phyloP scores from a whole-genome alignment of 2,888 invertebrate species.

The Vanessa cardui region DNA sequence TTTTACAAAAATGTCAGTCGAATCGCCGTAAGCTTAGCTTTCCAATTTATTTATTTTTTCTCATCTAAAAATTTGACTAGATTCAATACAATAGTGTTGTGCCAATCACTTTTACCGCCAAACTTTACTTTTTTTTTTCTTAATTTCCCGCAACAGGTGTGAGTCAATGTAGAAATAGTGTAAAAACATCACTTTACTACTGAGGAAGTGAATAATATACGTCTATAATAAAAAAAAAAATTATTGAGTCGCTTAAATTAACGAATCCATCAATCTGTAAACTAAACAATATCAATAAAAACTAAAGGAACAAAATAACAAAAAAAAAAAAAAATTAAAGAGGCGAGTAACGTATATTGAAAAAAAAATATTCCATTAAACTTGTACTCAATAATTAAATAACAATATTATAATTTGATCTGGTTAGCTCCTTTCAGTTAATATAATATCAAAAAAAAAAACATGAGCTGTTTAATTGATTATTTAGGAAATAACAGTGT shows the following conservation, averaged over 20 bases:
- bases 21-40: slow-evolving; percentile 70
- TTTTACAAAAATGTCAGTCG: slow-evolving; percentile 72
- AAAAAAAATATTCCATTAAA: slow-evolving; percentile 78
- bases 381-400: slow-evolving; percentile 83
- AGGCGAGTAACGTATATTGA: slow-evolving; percentile 79
- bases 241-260: slow-evolving; percentile 62
- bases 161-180: slow-evolving; percentile 33
- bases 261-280: slow-evolving; percentile 60
- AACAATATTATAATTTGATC: slow-evolving; percentile 83
- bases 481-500: slow-evolving; percentile 57
- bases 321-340: slow-evolving; percentile 72
- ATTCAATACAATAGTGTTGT: slow-evolving; percentile 69
- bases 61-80: slow-evolving; percentile 79
- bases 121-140: slow-evolving; percentile 55
- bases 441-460: slow-evolving; percentile 62
- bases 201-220: slow-evolving; percentile 74
- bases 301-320: slow-evolving; percentile 82
- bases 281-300: slow-evolving; percentile 80
- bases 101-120: slow-evolving; percentile 71
- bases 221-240: slow-evolving; percentile 61
- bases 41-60: slow-evolving; percentile 50
- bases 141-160: slow-evolving; percentile 34
- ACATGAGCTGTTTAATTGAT: slow-evolving; percentile 61
- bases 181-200: slow-evolving; percentile 62
- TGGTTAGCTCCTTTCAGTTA: slow-evolving; percentile 71